Percentiles rank a stretch among this genome's conserved stretches.
phyloP scores from a whole-genome alignment of 2,888 invertebrate species.

The Diarsia brunnea region DNA sequence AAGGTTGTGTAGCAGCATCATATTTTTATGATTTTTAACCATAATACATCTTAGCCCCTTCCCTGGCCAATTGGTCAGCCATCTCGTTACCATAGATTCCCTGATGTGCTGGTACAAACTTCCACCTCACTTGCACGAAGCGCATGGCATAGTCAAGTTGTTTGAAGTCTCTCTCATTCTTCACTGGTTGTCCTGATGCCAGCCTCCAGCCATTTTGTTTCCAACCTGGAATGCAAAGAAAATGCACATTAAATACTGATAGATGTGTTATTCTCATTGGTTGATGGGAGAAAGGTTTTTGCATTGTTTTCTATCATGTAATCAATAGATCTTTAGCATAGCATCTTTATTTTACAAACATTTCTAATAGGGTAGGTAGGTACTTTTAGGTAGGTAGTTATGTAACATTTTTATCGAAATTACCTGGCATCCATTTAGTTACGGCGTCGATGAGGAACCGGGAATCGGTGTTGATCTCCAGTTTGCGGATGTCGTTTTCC shows the following conservation, averaged over 20 bases:
- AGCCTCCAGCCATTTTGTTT: constrained; percentile 96
- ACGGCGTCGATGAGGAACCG: constrained; percentile 96
- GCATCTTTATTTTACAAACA: not conserved
- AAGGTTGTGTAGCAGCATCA: not conserved
- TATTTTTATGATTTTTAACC: not conserved
- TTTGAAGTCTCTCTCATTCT: constrained; percentile 96
- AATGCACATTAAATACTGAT: not conserved
- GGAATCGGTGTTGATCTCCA: constrained; percentile 97
- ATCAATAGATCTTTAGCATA: no score
- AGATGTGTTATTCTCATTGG: not conserved
- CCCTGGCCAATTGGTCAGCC: constrained; percentile 96
- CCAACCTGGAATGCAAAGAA: constrained; percentile 91
- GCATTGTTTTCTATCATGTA: not conserved
- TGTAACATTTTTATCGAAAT: constrained; percentile 7
- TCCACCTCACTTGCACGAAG: constrained; percentile 93
- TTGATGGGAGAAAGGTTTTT: no score
- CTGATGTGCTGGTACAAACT: constrained; percentile 95
- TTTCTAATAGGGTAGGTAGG: not conserved
- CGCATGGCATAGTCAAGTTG: constrained; percentile 93
- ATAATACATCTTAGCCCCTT: constrained; percentile 91
- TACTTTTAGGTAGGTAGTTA: not conserved
- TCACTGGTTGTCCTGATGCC: constrained; percentile 94
- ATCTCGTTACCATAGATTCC: constrained; percentile 97
- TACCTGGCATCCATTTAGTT: constrained; percentile 95
- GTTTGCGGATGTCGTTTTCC: constrained; percentile 91